Base-by-base conservation (phyloP, 2,888 invertebrate genomes). In the Sminthurinus aureus region DNA sequence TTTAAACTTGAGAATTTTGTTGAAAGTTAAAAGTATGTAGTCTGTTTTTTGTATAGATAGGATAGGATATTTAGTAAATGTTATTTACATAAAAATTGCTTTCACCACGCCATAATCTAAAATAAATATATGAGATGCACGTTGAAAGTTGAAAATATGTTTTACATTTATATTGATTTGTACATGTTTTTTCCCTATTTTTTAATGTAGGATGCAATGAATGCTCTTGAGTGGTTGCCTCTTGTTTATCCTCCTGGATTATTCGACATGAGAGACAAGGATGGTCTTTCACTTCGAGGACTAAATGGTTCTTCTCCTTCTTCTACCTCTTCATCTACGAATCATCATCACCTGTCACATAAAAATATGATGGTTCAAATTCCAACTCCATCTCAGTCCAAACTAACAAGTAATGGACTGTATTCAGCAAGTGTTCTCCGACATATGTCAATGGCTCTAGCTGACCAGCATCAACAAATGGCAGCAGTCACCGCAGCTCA, bases 211-310 rank as follows among this genome's bases (percentile, higher is more conserved):
- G 51, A 80, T 80, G 80, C 71, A 71, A 88, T 88, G 88, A 87
- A 87, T 85, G 88, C 88, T 64, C 84, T 88, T 79, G 88, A 88
- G 82, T 88, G 88, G 88, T 84, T 88, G 15, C 87, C 88, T 13
- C 83, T 88, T 24, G 85, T 86, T 20, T 87, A 86, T 81, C 87
- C 88, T 75, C 86, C 85, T 20, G 87, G 86, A 22, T 75, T 88
- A n/a, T 79, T 87, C 74, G 88, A 87, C 51, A 94, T 95, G 94
- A 93, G 96, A 93, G 96, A 96, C 93, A 96, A 96, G 92, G 96
- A 96, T 93, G 95, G 96, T 91, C 95, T 96, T 94, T 71, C 84
- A 22, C 69, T 82, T n/a, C 90, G 89, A 92, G 90, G 88, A 91
- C 90, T 26, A 20, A 26, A 4, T 20, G 38, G 3, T 38, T 38